Percentiles rank a stretch among this genome's conserved stretches.
These are phyloP conservation scores for Nymphicus hollandicus DNA, from an alignment of 2,113 vertebrate species.

Conservation along the genomic window DNA sequence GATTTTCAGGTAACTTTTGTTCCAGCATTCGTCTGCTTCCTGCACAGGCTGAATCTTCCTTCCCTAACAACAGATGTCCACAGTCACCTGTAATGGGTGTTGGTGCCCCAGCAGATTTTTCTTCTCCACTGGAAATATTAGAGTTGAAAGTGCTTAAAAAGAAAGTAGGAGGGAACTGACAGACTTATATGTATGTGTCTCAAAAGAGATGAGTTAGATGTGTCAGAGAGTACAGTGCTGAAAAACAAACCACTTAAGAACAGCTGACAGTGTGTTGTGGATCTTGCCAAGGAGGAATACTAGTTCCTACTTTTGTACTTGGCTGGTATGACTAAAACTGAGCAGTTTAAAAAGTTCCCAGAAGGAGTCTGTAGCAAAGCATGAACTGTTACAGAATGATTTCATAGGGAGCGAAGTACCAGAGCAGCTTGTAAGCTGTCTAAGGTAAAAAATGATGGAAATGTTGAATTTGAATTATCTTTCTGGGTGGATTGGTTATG, in stretches of 20 bases:
- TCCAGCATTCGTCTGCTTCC: slow-evolving; percentile 3
- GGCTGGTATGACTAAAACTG: slow-evolving; percentile 19
- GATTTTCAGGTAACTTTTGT: slow-evolving; percentile 32
- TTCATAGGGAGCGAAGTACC: slow-evolving; percentile 30
- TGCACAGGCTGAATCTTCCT: neutral
- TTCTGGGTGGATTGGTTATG: neutral
- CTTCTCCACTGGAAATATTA: neutral
- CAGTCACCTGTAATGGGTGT: no score
- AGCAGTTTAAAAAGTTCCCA: slow-evolving; percentile 67
- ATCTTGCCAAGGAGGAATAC: neutral
- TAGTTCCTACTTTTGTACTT: slow-evolving; percentile 28
- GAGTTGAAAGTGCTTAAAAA: neutral
- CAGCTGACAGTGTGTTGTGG: neutral
- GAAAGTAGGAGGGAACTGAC: neutral
- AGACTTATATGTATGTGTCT: neutral
- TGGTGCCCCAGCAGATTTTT: neutral
- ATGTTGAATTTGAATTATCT: neutral
- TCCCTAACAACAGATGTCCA: neutral
- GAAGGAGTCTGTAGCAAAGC: slow-evolving; percentile 31
- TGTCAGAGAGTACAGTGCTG: slow-evolving; percentile 49
- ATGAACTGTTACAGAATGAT: slow-evolving; percentile 18
- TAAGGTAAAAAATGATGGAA: slow-evolving; percentile 49
- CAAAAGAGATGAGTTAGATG: neutral
- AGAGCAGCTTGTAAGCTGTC: slow-evolving; percentile 61
- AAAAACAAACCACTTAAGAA: neutral